These are phyloP conservation scores for Avahi laniger DNA, from an alignment of 2,797 vertebrate genomes.

Conservation along the genomic window DNA sequence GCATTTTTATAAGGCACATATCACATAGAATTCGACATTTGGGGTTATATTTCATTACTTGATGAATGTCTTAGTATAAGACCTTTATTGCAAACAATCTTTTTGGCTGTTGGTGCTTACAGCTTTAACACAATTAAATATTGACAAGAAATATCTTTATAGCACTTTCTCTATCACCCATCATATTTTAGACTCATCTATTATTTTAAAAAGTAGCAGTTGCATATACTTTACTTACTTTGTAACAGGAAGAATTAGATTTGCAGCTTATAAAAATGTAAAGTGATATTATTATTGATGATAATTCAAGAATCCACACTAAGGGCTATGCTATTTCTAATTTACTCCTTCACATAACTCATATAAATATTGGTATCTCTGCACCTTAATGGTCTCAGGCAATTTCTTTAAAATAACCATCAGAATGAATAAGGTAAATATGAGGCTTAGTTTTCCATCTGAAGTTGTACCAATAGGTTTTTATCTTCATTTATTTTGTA, in stretches of 20 bases:
- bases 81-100: constrained; percentile 46
- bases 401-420: not conserved
- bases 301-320: constrained; percentile 18
- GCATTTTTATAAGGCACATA: constrained; percentile 10
- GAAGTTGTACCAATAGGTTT: not conserved
- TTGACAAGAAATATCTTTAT: not conserved
- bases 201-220: constrained; percentile 41
- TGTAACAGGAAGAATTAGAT: not conserved
- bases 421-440: not conserved
- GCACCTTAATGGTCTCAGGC: not conserved
- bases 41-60: constrained; percentile 35
- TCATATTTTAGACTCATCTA: constrained; percentile 11
- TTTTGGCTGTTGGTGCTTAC: constrained; percentile 44
- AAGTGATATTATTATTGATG: constrained; percentile 49
- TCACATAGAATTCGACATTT: not conserved
- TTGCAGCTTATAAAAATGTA: constrained; percentile 58
- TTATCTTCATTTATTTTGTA: not conserved
- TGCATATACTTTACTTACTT: constrained; percentile 43
- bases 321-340: constrained; percentile 58
- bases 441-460: not conserved
- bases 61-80: constrained; percentile 58
- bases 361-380: not conserved
- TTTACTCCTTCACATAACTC: not conserved
- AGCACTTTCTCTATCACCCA: not conserved
- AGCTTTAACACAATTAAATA: constrained; percentile 45